Conservation (phyloP, 2,888 invertebrate species). For the Cosmia pyralina region DNA sequence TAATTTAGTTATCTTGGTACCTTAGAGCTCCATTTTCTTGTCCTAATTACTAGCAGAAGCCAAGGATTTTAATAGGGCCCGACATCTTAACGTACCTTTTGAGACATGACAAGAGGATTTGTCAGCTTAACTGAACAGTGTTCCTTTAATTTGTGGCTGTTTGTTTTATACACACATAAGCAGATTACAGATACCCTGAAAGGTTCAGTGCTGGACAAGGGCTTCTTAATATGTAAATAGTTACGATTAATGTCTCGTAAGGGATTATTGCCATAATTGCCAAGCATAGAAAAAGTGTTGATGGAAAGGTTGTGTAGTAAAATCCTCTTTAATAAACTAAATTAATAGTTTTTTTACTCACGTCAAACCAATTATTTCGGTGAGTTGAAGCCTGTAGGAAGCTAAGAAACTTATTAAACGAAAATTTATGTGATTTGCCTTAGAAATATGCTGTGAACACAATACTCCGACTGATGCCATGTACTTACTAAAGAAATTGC, state of each 20-base stretch:
- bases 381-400: neutral
- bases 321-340: neutral
- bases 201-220: neutral
- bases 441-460: neutral
- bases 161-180: constrained; percentile 23
- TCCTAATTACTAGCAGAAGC: constrained; percentile 53
- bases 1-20: constrained; percentile 53
- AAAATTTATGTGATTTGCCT: neutral
- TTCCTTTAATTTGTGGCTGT: constrained; percentile 44
- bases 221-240: constrained; percentile 11
- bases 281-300: neutral
- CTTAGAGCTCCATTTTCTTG: constrained; percentile 46
- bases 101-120: constrained; percentile 58
- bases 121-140: constrained; percentile 49
- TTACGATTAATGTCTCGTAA: constrained; percentile 5
- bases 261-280: neutral
- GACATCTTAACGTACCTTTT: constrained; percentile 50
- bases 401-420: neutral
- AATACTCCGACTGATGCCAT: neutral
- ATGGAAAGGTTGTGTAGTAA: neutral
- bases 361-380: neutral
- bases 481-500: too few relatives aligned
- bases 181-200: neutral
- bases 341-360: neutral
- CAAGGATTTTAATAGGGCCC: constrained; percentile 59